Conservation (phyloP, 2,797 vertebrate genomes). For the Sebastolobus altivelis region DNA sequence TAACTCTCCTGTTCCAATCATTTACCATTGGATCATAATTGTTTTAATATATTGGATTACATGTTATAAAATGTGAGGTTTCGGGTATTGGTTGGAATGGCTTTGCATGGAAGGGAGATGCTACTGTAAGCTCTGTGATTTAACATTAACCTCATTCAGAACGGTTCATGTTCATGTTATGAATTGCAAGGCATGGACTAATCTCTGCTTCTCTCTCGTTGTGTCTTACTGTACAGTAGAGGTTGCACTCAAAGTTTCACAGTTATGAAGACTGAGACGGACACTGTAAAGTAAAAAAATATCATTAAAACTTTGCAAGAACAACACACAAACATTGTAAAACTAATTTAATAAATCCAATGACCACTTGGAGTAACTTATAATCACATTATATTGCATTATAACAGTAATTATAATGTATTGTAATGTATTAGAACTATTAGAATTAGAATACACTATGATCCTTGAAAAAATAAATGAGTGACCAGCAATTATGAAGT, state of each 20-base stretch:
- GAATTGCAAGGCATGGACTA: constrained; percentile 94
- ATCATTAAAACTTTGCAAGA: no score
- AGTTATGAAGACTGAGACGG: not conserved
- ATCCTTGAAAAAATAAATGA: not conserved
- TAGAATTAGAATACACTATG: not conserved
- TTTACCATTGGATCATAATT: not conserved
- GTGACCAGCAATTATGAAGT: not conserved
- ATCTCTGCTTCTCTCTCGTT: constrained; percentile 84
- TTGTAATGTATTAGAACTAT: no score
- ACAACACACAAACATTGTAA: no score
- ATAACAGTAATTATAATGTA: no score
- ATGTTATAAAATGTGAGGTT: constrained; percentile 3
- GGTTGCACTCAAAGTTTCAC: constrained; percentile 62
- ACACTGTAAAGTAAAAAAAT: no score
- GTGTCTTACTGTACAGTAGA: constrained; percentile 60
- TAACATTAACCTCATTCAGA: constrained; percentile 63
- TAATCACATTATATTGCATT: no score
- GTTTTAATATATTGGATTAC: constrained; percentile 8
- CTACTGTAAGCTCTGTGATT: constrained; percentile 67
- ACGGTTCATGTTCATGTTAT: constrained; percentile 76
- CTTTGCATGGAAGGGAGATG: constrained; percentile 71
- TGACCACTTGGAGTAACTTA: no score
- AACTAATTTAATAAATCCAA: no score
- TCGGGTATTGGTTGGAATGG: constrained; percentile 49
- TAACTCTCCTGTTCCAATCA: not conserved